Evolutionary conservation across 2,113 vertebrate genomes (phyloP).

Genomic region (Osmerus mordax): DNA sequence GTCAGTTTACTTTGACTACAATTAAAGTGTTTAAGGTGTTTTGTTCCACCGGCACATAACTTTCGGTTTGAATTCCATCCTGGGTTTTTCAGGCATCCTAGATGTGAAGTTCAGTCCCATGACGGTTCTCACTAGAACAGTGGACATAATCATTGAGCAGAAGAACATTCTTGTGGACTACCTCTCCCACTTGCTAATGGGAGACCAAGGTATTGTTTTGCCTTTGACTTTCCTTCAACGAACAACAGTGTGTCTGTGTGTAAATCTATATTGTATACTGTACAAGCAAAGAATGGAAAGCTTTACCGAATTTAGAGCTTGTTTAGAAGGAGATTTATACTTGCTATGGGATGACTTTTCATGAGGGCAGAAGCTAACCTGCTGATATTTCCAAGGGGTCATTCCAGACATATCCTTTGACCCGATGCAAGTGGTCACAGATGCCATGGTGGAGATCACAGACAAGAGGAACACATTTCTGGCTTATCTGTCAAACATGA

Average conservation of each 20-base stretch:
- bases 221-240: neutral
- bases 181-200: constrained; percentile 42
- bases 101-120: constrained; percentile 58
- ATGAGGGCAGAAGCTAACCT: no score
- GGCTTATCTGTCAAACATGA: constrained; percentile 67
- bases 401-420: constrained; percentile 64
- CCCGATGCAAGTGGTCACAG: constrained; percentile 68
- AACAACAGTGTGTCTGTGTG: no score
- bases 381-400: constrained; percentile 45
- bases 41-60: neutral
- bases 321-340: no score
- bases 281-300: no score
- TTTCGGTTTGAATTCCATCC: neutral
- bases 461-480: constrained; percentile 67
- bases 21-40: neutral
- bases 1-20: neutral
- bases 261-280: no score
- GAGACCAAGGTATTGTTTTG: constrained; percentile 55
- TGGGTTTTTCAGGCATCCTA: constrained; percentile 45
- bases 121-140: constrained; percentile 46
- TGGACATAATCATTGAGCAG: constrained; percentile 58
- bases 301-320: no score
- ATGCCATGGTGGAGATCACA: constrained; percentile 62
- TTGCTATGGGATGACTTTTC: no score
- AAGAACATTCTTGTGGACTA: constrained; percentile 45